phyloP scores from a whole-genome alignment of 2,888 invertebrate species.

The Drosophila suboccidentalis region DNA sequence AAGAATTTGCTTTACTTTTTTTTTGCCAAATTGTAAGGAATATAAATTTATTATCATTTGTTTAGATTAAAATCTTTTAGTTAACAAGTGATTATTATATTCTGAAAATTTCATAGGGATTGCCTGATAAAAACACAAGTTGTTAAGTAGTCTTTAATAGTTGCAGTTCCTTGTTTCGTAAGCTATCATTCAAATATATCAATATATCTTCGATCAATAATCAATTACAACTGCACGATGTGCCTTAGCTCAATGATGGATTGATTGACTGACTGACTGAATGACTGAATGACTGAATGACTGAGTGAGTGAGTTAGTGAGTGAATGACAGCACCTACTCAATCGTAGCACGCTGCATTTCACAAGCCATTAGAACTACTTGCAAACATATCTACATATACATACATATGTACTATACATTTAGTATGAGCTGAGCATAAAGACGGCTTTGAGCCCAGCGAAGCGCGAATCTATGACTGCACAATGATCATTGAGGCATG shows the following conservation, averaged over 20 bases:
- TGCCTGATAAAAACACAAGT: background rate
- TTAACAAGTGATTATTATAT: background rate
- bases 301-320: constrained; percentile 19
- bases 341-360: constrained; percentile 54
- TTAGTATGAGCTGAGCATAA: constrained; percentile 22
- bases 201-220: constrained; percentile 6
- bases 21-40: background rate
- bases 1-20: no score
- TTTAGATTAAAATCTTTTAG: background rate
- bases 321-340: constrained; percentile 55
- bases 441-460: constrained; percentile 50
- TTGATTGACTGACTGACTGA: constrained; percentile 23
- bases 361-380: constrained; percentile 46
- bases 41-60: background rate
- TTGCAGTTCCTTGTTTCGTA: constrained; percentile 6
- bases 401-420: background rate
- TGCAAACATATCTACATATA: constrained; percentile 1
- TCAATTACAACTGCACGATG: constrained; percentile 17
- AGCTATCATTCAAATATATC: constrained; percentile 1
- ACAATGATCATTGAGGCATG: constrained; percentile 71
- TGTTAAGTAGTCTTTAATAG: background rate
- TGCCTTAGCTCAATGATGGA: constrained; percentile 14
- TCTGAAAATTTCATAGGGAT: background rate
- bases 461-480: constrained; percentile 68
- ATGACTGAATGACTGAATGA: constrained; percentile 34